These are phyloP conservation scores for Poeciliopsis presidionis DNA, from an alignment of 2,797 vertebrate species.

Conservation along the genomic window DNA sequence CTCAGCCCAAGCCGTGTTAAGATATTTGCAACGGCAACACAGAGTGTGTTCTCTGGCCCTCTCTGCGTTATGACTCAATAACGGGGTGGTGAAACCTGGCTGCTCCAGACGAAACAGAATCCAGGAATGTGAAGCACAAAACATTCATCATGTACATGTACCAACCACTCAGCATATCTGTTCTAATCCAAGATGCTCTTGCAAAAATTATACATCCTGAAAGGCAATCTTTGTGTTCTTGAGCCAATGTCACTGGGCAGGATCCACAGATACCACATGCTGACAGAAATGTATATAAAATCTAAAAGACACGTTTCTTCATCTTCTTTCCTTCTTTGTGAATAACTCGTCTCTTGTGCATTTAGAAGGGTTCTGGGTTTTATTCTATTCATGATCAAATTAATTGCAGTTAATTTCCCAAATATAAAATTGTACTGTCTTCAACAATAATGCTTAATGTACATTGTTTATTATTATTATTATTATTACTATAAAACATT, in stretches of 20 bases:
- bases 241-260: constrained; percentile 1
- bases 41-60: background rate
- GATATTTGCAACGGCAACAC: background rate
- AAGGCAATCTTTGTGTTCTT: background rate
- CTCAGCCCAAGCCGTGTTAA: background rate
- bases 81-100: constrained; percentile 39
- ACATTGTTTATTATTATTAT: background rate
- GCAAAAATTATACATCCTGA: background rate
- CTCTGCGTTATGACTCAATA: constrained; percentile 42
- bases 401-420: background rate
- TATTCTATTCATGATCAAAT: background rate
- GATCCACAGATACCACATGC: background rate
- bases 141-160: constrained; percentile 16
- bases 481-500: background rate
- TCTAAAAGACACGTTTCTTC: background rate
- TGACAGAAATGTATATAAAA: background rate
- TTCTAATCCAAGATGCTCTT: background rate
- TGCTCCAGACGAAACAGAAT: constrained; percentile 43
- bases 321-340: background rate
- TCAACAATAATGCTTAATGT: background rate
- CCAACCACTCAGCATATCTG: background rate
- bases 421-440: background rate
- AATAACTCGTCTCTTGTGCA: background rate
- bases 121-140: constrained; percentile 50
- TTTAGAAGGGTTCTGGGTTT: background rate